These are phyloP conservation scores for Cossypha polioptera DNA, from an alignment of 2,797 vertebrate species.

Conservation along the genomic window DNA sequence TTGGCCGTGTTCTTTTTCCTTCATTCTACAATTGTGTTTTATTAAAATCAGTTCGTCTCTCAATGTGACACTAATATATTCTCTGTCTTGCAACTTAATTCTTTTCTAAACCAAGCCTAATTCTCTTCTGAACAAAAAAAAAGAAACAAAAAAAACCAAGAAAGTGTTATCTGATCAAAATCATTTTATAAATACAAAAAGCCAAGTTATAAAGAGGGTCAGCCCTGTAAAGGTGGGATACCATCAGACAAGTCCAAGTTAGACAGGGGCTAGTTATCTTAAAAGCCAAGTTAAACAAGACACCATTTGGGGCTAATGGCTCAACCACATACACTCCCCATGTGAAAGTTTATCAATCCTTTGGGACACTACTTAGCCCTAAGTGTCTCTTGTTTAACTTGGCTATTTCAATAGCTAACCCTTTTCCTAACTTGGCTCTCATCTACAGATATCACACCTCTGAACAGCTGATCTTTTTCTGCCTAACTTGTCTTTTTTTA, in stretches of 20 bases:
- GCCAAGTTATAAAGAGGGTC: constrained; percentile 43
- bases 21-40: constrained; percentile 39
- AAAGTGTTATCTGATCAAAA: constrained; percentile 60
- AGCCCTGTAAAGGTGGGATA: constrained; percentile 60
- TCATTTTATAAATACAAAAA: constrained; percentile 36
- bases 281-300: constrained; percentile 70
- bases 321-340: constrained; percentile 26
- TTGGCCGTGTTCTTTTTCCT: constrained; percentile 15
- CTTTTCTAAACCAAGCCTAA: constrained; percentile 34
- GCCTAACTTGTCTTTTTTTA: not conserved
- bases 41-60: constrained; percentile 63
- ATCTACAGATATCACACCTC: constrained; percentile 55
- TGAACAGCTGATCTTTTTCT: constrained; percentile 65
- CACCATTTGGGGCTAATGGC: constrained; percentile 52
- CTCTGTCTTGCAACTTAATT: constrained; percentile 51
- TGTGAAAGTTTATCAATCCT: constrained; percentile 68
- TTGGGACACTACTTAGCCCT: constrained; percentile 57
- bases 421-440: constrained; percentile 54
- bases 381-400: constrained; percentile 68
- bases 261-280: constrained; percentile 54
- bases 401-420: constrained; percentile 53
- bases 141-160: not conserved
- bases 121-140: not conserved
- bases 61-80: constrained; percentile 28
- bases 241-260: constrained; percentile 46